These are phyloP conservation scores for Aplochiton taeniatus DNA, from an alignment of 2,797 vertebrate species.

Conservation along the genomic window DNA sequence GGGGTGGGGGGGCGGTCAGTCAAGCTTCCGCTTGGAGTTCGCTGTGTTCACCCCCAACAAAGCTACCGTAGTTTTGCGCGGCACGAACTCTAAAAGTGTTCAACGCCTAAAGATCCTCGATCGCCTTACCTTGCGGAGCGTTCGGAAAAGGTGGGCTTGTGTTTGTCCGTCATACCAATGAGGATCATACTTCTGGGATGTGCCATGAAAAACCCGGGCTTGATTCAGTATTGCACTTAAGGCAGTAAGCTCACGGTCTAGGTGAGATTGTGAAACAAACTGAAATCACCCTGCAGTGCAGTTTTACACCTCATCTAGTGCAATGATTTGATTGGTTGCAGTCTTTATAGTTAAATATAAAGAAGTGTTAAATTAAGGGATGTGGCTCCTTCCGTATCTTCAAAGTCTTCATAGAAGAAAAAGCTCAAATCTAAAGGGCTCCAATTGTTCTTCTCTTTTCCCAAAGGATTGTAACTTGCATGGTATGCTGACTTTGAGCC, in stretches of 20 bases:
- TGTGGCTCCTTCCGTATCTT: too few relatives aligned
- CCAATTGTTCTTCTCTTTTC: neutral
- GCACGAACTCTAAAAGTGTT: neutral
- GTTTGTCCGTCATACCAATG: neutral
- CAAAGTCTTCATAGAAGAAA: neutral
- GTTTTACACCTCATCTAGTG: too few relatives aligned
- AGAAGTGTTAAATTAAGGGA: too few relatives aligned
- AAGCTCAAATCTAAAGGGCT: conserved; percentile 2
- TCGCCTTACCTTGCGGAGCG: neutral
- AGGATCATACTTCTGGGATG: neutral
- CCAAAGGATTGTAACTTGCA: conserved; percentile 6
- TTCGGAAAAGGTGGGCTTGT: neutral
- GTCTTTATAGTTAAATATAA: too few relatives aligned
- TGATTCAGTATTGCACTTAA: too few relatives aligned
- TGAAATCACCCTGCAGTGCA: too few relatives aligned
- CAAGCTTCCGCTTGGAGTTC: neutral
- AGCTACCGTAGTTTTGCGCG: neutral
- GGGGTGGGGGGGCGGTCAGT: too few relatives aligned
- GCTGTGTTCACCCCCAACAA: conserved; percentile 3
- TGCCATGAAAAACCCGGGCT: too few relatives aligned
- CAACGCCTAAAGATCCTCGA: neutral
- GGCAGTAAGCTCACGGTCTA: too few relatives aligned
- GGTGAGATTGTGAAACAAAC: too few relatives aligned
- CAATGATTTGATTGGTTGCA: too few relatives aligned
- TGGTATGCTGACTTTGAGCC: neutral